Evolutionary conservation across 2,113 vertebrate genomes (phyloP), one percentile per base, ranked within the genome.

Genomic region (Catharus bicknelli): DNA sequence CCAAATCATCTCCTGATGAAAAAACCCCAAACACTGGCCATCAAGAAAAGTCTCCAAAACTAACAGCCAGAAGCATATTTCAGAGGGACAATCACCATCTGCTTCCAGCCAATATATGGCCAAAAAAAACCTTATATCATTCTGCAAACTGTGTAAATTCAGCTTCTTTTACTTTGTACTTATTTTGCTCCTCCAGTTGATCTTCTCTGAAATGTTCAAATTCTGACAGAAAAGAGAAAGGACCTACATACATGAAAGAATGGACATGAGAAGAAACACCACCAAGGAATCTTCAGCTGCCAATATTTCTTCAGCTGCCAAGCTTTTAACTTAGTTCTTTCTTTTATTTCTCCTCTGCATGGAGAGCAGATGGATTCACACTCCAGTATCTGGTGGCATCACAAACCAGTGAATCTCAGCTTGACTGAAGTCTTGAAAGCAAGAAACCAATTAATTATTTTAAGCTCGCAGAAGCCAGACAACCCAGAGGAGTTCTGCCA

Each of bases 401-500:
- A 80, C 68, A 88, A 94, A 82, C 74, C 84, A 88, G 40, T 51
- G 75, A 83, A 91, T 83, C 58, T 73, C 75, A 80, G 91, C 78
- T 92, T 92, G 91, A 89, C 58, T 89, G 63, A 96, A 92, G 68
- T 55, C 93, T 95, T 93, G 82, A 86, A 95, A 87, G 70, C 42
- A 85, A 92, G 59, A 93, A 91, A 84, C 16, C 3, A 5, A 86
- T 95, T 95, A 78, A 94, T 96, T 94, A 91, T 96, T 94, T 94
- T 91, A 90, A 93, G 62, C 74, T 77, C 90, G 36, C 74, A 93
- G 86, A 93, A 94, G 91, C 57, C 66, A 93, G 86, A 82, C 77
- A 79, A 79, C 30, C 43, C 83, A 86, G 61, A 90, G 50, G 17
- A 93, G 16, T 58, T 92, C 58, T 93, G 86, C 62, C 92, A 94